Base-by-base conservation (phyloP, 2,888 invertebrate genomes). In the Coleophora deauratella region DNA sequence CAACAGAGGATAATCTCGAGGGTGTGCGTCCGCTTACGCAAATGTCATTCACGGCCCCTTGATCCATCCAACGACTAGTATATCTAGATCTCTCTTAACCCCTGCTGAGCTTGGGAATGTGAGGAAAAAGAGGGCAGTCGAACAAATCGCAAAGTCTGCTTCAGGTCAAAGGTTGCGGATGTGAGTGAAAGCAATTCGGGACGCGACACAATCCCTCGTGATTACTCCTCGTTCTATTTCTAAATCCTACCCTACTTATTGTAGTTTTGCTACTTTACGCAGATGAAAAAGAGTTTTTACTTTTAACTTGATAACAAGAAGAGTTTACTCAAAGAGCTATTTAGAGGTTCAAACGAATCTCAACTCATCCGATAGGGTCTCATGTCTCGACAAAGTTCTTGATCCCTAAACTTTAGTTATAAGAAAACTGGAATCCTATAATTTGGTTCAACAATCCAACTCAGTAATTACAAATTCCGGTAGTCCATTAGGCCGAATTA, bases 11-110 rank as follows among this genome's bases (percentile, higher is more conserved):
- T 78, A 76, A 78, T 77, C 78, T 74, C 68, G 54, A 67, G 68
- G 72, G 75, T 61, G 65, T 68, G 60, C 60, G 62, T 66, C 57
- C 66, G 68, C 71, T 76, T 74, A 75, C 68, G 71, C 68, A 75
- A 77, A 78, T 74, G 77, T 71, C 72, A 72, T 74, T 75, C 71
- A 66, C 72, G 65, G 70, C 66, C 75, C 73, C 68, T 72, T 69
- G 63, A 64, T 62, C 65, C 60, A 54, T 58, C 44, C 43, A 47
- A 48, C 50, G 55, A 50, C 70, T 66, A 66, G 42, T 39, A 37
- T 35, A 42, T 30, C 35, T 36, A 52, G 57, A 62, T 38, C 51
- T 47, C 48, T 36, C 47, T 11, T 21, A 32, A 27, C 15, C 36
- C 34, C 14, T 9, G 31, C 43, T 4, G 21, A 21, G 21, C 21